Evolutionary conservation across 2,888 invertebrate genomes (phyloP), one percentile per base, ranked within the genome.

Genomic region (Aproaerema taeniolella): DNA sequence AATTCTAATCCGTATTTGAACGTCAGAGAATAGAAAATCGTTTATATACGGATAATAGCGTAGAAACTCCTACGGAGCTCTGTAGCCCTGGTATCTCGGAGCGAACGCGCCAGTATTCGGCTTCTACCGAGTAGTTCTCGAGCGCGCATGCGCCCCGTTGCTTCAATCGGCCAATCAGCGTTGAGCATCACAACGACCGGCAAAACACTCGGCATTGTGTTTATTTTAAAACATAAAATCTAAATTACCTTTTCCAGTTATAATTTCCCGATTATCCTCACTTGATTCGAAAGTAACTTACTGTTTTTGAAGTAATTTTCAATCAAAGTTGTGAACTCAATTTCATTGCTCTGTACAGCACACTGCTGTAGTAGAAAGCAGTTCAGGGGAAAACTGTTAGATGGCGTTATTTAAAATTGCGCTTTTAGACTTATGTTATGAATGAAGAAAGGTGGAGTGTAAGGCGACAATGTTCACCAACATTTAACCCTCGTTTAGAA

Each of bases 41-140:
- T 54, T 70, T 29, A 34, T 24, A 45, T 52, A 29, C 14, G 14
- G 3, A 13, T 35, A 30, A 41, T 41, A 47, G 55, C 52, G 45
- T 45, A 60, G 59, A 49, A 75, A 83, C 85, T 86, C 85, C 85
- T 85, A 79, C 82, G 70, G 55, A 67, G 68, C 67, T 66, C 83
- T 86, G 85, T 60, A 60, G 73, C 76, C 85, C 85, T 86, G 77
- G 86, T 86, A 85, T 78, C 81, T 85, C 63, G 65, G 64, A 68
- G 67, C 59, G 71, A 85, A 79, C 82, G 83, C 85, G 86, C 86
- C 86, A 86, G 82, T 85, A 82, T 83, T 82, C 77, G 82, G 71
- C 82, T 79, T 65, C 63, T 63, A 70, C 72, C 74, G 77, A 76
- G 63, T 71, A 66, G 61, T 64, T 64, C 66, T 66, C 69, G 71